Base-by-base conservation (phyloP, 2,888 invertebrate genomes). In the Noctua pronuba region DNA sequence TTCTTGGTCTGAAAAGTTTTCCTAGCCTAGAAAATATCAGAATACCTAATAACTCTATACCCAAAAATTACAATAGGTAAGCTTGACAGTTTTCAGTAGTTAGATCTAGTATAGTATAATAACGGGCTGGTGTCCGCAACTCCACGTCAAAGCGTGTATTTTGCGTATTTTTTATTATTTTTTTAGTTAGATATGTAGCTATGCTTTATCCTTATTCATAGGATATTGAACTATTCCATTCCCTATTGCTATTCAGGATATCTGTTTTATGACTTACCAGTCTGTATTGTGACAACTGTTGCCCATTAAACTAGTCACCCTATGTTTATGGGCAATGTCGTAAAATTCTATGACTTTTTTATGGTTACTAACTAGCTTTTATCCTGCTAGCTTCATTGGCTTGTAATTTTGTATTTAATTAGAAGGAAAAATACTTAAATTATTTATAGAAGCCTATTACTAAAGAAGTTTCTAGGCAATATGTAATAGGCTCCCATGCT, bases 251-350 rank as follows among this genome's bases (percentile, higher is more conserved):
- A 65, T 64, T 49, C 21, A 66, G 60, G 64, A 72, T 72, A 75
- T 72, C 66, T 28, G 64, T 86, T 86, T 85, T 80, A 86, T 75
- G 38, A 35, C 70, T 55, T 52, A 11, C 66, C 58, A 70, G 28
- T 65, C 66, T 49, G 69, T 78, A 76, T 78, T 82, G 76, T 77
- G 64, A 49, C 85, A 86, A 80, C 82, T 85, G 87, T 38, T 77
- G 79, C 52, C 65, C 72, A 77, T 88, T 77, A 88, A 84, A 84
- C 78, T 38, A 75, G 75, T 44, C 73, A 64, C 75, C 77, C 82
- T 70, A 64, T 75, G 69, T 84, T 74, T 83, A 80, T 77, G 60
- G 60, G 65, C 38, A 44, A 31, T 6, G 67, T 41, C 70, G 55
- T 84, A 76, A 86, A 75, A 55, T 18, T 28, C 49, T 24, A 72